These are phyloP conservation scores for Naja naja DNA, from an alignment of 2,113 vertebrate genomes.

Conservation along the genomic window DNA sequence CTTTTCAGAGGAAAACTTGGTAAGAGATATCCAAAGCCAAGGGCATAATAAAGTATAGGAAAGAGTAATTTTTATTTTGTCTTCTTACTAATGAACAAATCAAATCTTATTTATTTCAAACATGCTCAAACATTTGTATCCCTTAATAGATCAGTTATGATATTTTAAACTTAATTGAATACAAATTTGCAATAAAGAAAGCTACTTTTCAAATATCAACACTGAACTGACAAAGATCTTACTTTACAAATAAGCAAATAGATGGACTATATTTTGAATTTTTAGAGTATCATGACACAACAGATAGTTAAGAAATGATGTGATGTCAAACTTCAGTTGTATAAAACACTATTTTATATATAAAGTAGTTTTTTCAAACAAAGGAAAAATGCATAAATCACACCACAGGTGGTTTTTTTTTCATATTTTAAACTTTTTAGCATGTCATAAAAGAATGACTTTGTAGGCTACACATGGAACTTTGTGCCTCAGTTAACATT, in stretches of 20 bases:
- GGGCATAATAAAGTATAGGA: no score
- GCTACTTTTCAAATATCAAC: neutral
- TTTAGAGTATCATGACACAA: neutral
- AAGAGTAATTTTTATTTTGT: neutral
- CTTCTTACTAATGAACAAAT: neutral
- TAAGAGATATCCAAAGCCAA: neutral
- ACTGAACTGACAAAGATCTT: conserved; percentile 21
- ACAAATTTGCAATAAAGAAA: neutral
- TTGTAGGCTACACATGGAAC: neutral
- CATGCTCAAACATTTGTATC: neutral
- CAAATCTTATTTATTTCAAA: neutral
- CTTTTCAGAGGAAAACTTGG: neutral
- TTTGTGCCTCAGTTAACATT: neutral
- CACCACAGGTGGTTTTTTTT: neutral
- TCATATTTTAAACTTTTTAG: neutral
- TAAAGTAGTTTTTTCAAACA: neutral
- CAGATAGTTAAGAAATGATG: neutral
- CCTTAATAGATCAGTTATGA: neutral
- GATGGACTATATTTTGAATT: conserved; percentile 9
- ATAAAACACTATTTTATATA: neutral
- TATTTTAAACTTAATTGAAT: conserved; percentile 2
- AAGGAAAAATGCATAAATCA: neutral
- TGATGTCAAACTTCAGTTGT: neutral
- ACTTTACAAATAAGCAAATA: conserved; percentile 8
- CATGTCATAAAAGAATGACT: neutral